Evolutionary conservation across 2,113 vertebrate species (phyloP), one percentile per base, ranked within the genome.

Genomic region (Tylochromis polylepis): DNA sequence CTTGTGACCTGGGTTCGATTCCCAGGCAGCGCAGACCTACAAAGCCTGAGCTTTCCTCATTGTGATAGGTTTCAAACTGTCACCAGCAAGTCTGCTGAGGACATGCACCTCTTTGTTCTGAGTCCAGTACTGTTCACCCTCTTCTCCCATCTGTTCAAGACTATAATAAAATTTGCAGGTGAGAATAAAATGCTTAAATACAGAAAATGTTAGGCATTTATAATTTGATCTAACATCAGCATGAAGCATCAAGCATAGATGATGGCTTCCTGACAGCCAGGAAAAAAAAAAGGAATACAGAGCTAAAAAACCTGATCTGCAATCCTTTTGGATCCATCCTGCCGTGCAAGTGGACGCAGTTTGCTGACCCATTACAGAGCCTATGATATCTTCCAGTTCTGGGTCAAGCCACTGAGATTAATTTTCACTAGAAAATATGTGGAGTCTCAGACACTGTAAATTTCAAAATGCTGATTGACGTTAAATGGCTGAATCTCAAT

Each of bases 341-440:
- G 59, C 31, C 3, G 0, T 65, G 31, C 10, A 7, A n/a, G 5
- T 36, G 31, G 31, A 62, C 31, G n/a, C n/a, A 62, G 31, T n/a
- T 62, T 62, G 59, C 18, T 62, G 59, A 65, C 18, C 31, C 31
- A 65, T 12, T 65, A 65, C 60, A 12, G 18, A 38, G 60, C 1
- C 0, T 8, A 38, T n/a, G 60, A 5, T 65, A n/a, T 62, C 0
- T 62, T 62, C 31, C 0, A 3, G 43, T 46, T 46, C 43, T 46
- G 43, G 43, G 43, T 46, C 14, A 6, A 65, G 18, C 60, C 6
- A 38, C 60, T 65, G 11, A 65, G 11, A 65, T 18, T 0, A 0
- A 38, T 65, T 36, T 65, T 8, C 18, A 38, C 6, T 38, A 12
- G 18, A 65, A 65, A 38, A 38, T n/a, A 65, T 65, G 18, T n/a